Evolutionary conservation across 2,113 vertebrate genomes (phyloP), one percentile per base, ranked within the genome.

Genomic region (Eulemur macaco): DNA sequence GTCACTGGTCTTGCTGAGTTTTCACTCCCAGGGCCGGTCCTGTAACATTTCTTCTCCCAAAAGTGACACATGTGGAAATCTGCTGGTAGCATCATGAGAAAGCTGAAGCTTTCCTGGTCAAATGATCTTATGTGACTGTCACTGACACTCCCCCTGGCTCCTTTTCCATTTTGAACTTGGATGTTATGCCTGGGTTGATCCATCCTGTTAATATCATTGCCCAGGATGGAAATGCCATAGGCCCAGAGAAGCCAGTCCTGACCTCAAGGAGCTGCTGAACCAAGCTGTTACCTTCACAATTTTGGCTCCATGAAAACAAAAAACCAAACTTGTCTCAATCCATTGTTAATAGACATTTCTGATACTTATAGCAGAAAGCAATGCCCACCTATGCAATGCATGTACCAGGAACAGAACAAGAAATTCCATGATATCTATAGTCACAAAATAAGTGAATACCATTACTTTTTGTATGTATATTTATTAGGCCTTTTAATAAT

Each of bases 1-100:
- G 21, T 13, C 25, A 21, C 37, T 21, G 2, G 5, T 21, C 3
- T 7, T 0, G 11, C 15, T 2, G 37, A 37, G 2, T 4, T 66
- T 68, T 25, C 3, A 5, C 13, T 39, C 11, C 5, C 6, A 8
- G 39, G 8, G 8, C 20, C 6, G 14, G 31, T n/a, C 50, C n/a
- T 34, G 68, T 29, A 37, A 21, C 31, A 11, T 0, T 1, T 1
- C 15, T 31, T 63, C 34, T 82, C 3, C 39, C 34, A 21, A 18
- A 37, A 39, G 29, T 52, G 2, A 31, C 20, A 21, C 6, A 34
- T 7, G 3, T 25, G 52, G 18, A 39, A 14, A 37, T 56, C 71
- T 81, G 25, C 17, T 23, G 27, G 20, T 37, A 39, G 15, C 20
- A 34, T 71, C 15, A 8, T 25, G 11, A 31, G 54, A 42, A 52